Conservation (phyloP, 2,113 vertebrate genomes). For the Rana temporaria region DNA sequence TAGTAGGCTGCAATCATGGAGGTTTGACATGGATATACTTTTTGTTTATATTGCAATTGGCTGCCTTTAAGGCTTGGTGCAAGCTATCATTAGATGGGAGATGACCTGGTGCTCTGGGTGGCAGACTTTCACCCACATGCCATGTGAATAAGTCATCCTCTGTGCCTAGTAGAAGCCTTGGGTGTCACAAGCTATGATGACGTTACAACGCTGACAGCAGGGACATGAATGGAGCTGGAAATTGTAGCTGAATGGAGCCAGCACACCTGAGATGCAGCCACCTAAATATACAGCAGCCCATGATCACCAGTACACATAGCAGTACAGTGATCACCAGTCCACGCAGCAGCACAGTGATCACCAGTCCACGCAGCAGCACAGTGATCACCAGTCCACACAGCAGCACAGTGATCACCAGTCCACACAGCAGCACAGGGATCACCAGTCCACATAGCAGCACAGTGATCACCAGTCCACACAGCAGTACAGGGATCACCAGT, state of each 20-base stretch:
- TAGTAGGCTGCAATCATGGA: too few relatives aligned
- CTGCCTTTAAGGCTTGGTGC: too few relatives aligned
- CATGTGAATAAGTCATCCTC: not conserved
- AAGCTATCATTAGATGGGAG: not conserved
- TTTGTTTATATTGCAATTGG: too few relatives aligned
- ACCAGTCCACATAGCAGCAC: too few relatives aligned
- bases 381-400: too few relatives aligned
- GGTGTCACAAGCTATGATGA: not conserved
- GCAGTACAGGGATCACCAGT: too few relatives aligned
- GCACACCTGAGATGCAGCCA: slow-evolving; percentile 4
- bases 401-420: too few relatives aligned
- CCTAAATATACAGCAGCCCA: not conserved
- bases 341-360: too few relatives aligned
- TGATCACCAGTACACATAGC: slow-evolving; percentile 2
- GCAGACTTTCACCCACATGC: not conserved
- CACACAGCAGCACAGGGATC: too few relatives aligned
- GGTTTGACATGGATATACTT: too few relatives aligned
- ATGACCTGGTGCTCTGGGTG: not conserved
- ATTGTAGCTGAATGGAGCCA: slow-evolving; percentile 36
- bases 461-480: too few relatives aligned
- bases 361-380: too few relatives aligned
- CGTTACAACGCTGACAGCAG: slow-evolving; percentile 1
- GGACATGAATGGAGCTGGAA: slow-evolving; percentile 11
- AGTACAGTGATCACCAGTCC: not conserved
- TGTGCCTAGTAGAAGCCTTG: not conserved